Evolutionary conservation across 64 coral and sea anemone genomes (phyloP).

Genomic region (Actinia equina): DNA sequence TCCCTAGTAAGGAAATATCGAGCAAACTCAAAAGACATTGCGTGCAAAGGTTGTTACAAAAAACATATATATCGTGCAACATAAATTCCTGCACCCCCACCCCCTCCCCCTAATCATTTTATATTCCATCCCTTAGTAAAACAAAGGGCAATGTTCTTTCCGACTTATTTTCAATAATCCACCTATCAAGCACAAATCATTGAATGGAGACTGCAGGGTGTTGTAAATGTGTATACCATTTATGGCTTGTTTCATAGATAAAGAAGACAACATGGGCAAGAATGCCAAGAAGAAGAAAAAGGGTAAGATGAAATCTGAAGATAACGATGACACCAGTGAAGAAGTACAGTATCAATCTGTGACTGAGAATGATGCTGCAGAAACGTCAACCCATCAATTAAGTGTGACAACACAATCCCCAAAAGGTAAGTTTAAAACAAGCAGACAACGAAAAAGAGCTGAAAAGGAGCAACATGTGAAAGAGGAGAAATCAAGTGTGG

Average conservation of each 20-base stretch:
- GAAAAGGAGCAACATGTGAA: background rate
- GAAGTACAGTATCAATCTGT: background rate
- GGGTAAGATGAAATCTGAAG: background rate
- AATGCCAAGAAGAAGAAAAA: background rate
- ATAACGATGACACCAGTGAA: background rate
- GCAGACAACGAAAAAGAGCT: background rate
- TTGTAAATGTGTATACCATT: background rate
- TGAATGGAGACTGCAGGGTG: too few species aligned
- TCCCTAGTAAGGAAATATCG: too few species aligned
- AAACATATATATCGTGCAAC: too few species aligned
- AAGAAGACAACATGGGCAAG: background rate
- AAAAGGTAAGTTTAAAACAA: conserved; percentile 4
- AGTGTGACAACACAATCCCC: background rate
- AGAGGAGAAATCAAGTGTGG: background rate
- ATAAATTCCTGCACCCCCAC: too few species aligned
- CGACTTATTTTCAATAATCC: too few species aligned
- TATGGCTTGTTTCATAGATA: background rate
- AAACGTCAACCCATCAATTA: background rate
- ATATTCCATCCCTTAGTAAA: too few species aligned
- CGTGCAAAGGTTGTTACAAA: too few species aligned
- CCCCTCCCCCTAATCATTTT: too few species aligned
- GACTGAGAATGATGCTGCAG: background rate
- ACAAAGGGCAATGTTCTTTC: too few species aligned
- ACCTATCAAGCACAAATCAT: too few species aligned
- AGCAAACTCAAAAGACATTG: too few species aligned